Percentiles rank a stretch among this genome's conserved stretches.
These are phyloP conservation scores for Macrotis lagotis DNA, from an alignment of 2,113 vertebrate species.

Conservation along the genomic window DNA sequence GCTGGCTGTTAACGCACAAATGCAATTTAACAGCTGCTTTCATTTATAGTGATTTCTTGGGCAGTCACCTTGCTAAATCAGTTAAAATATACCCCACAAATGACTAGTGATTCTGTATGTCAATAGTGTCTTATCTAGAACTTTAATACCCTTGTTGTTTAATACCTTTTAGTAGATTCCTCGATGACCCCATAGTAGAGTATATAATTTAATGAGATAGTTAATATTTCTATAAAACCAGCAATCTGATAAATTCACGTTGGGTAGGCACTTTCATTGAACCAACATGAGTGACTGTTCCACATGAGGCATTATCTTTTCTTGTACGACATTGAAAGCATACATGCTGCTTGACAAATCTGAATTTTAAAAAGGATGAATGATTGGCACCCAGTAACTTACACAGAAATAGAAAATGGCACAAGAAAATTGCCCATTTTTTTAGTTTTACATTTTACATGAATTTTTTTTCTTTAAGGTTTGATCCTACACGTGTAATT, in stretches of 20 bases:
- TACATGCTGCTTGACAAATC: constrained; percentile 62
- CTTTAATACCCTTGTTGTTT: constrained; percentile 3
- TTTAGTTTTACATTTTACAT: constrained; percentile 73
- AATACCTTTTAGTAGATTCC: constrained; percentile 5
- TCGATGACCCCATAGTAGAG: constrained; percentile 43
- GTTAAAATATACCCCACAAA: constrained; percentile 43
- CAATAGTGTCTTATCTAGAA: constrained; percentile 54
- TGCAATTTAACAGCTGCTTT: constrained; percentile 45
- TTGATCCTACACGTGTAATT: constrained; percentile 75
- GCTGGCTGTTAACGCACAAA: constrained; percentile 2
- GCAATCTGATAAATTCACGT: constrained; percentile 53
- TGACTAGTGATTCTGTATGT: constrained; percentile 21
- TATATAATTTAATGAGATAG: constrained; percentile 47
- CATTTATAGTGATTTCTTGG: constrained; percentile 62
- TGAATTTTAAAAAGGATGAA: constrained; percentile 76
- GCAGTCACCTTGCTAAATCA: constrained; percentile 39
- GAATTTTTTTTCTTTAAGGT: constrained; percentile 59
- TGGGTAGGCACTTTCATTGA: constrained; percentile 41
- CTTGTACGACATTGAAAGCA: constrained; percentile 62
- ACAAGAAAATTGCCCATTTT: constrained; percentile 78
- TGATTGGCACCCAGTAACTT: constrained; percentile 76
- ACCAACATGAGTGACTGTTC: constrained; percentile 44
- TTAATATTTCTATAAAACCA: constrained; percentile 65
- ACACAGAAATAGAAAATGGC: constrained; percentile 74
- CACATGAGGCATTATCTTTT: constrained; percentile 64